Base-by-base conservation (phyloP, 2,113 vertebrate species). In the Chloropsis hardwickii region DNA sequence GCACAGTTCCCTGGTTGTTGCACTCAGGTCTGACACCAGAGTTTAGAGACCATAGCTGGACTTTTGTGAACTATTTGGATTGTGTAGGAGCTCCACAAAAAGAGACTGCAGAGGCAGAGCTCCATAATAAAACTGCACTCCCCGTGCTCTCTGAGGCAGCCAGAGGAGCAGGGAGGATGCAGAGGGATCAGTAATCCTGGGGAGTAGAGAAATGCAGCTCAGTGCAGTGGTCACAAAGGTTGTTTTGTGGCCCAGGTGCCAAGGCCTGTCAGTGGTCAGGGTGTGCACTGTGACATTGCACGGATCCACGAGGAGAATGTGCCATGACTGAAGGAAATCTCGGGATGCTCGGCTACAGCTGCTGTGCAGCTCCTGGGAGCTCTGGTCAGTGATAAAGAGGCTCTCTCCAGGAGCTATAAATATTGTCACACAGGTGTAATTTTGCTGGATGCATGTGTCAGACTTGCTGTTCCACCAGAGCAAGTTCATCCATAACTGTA, bases 401-500 rank as follows among this genome's bases (percentile, higher is more conserved):
- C 62, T 94, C 93, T 73, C 88, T 90, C 71, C 33, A 25, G 87
- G 92, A 97, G 90, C 94, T 70, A 95, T 94, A 87, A 96, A 95
- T 94, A 95, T 54, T 95, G 94, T 93, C 92, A 92, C 85, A 93
- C 51, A 51, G 76, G 87, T 91, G 78, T 89, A 80, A 80, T 91
- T 87, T 91, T 71, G 67, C 92, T 93, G 92, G 92, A 96, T 93
- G 88, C 60, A 53, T 48, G 76, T 90, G 88, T 86, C 93, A 94
- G 88, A 60, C 88, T 62, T 39, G 82, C 90, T 90, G 82, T 92
- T 96, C 67, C 90, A 93, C 81, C 88, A 94, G 60, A 97, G 85
- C 78, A 90, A 71, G 85, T 96, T 94, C 90, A 94, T 97, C 88
- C 82, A 67, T 95, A 94, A 97, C 88, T 71, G 82, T 77, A 90